Conservation (phyloP, 2,797 vertebrate species). For the Masticophis lateralis region DNA sequence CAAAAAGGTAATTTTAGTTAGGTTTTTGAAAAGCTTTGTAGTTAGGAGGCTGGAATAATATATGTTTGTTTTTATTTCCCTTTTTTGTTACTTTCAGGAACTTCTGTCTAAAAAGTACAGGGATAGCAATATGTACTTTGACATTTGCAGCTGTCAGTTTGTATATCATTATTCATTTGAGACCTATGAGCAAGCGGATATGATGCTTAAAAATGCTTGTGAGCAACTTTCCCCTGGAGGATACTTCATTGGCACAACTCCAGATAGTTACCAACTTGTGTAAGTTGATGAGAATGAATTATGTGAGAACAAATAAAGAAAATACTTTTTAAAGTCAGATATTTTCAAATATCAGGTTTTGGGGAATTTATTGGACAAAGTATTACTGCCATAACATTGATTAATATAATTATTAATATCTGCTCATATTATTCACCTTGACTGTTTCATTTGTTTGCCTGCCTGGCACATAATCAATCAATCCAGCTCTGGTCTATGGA, state of each 20-base stretch:
- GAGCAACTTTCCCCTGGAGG: constrained; percentile 87
- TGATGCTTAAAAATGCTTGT: constrained; percentile 94
- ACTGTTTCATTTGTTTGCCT: neutral
- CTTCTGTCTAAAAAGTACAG: constrained; percentile 80
- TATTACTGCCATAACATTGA: neutral
- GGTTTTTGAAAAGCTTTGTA: neutral
- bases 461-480: neutral
- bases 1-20: neutral
- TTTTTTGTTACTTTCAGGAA: constrained; percentile 76
- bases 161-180: constrained; percentile 97
- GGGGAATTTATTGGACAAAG: neutral
- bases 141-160: constrained; percentile 97
- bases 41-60: neutral
- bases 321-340: neutral
- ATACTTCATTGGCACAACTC: constrained; percentile 95
- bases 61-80: neutral
- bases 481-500: neutral
- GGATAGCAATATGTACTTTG: constrained; percentile 78
- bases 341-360: constrained; percentile 7
- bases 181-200: constrained; percentile 86
- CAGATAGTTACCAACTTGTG: constrained; percentile 92
- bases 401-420: neutral
- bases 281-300: constrained; percentile 70
- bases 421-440: neutral
- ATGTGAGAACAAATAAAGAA: neutral